Percentiles rank a stretch among this genome's conserved stretches.
Conservation (phyloP, 2,888 invertebrate species). For the Cheilosia vulpina region DNA sequence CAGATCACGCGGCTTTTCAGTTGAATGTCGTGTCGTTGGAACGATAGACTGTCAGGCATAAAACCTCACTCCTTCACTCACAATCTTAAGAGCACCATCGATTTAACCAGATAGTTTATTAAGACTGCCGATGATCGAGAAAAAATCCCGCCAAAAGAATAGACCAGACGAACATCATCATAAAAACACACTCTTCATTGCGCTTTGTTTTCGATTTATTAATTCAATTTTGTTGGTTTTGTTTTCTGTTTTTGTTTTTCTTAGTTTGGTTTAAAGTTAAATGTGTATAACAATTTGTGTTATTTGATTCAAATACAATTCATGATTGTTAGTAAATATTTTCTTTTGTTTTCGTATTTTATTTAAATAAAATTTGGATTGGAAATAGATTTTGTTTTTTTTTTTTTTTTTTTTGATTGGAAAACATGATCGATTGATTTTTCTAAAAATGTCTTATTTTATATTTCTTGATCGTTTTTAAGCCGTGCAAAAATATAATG, state of each 20-base stretch:
- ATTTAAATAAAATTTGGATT: constrained; percentile 46
- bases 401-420: not conserved
- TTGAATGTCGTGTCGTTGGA: too few species aligned
- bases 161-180: too few species aligned
- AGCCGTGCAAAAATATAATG: constrained; percentile 73
- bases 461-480: constrained; percentile 23
- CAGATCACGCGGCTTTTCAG: too few species aligned
- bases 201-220: constrained; percentile 68
- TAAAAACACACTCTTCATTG: not conserved
- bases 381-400: constrained; percentile 51
- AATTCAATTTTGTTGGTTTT: constrained; percentile 31
- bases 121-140: too few species aligned
- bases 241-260: constrained; percentile 16
- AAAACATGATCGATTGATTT: constrained; percentile 54
- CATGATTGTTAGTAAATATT: constrained; percentile 66
- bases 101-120: too few species aligned
- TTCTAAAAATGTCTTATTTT: constrained; percentile 27
- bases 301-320: constrained; percentile 67
- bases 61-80: too few species aligned
- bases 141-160: too few species aligned
- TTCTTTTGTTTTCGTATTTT: constrained; percentile 10
- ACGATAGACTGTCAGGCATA: too few species aligned
- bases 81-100: too few species aligned
- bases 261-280: constrained; percentile 58
- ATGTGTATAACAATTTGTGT: constrained; percentile 50